Percentiles rank a stretch among this genome's conserved stretches.
phyloP scores from a whole-genome alignment of 1,140 invertebrate species.

The Liolophura sinensis region DNA sequence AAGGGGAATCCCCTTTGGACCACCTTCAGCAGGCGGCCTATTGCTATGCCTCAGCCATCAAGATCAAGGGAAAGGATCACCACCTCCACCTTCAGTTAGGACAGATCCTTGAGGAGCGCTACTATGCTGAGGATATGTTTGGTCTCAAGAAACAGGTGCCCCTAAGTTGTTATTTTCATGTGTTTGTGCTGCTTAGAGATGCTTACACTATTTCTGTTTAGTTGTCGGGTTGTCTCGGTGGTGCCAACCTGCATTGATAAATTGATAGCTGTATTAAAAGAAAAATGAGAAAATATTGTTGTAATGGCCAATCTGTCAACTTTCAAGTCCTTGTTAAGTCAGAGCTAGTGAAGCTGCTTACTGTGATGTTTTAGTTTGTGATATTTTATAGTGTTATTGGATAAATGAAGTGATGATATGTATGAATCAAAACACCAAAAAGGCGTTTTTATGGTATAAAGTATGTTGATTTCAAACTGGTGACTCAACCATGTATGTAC shows the following conservation, averaged over 20 bases:
- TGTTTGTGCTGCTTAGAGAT: not conserved
- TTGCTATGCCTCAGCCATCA: slow-evolving; percentile 48
- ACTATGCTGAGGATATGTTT: slow-evolving; percentile 54
- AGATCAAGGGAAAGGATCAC: slow-evolving; percentile 48
- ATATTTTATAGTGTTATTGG: no score
- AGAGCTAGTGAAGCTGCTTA: no score
- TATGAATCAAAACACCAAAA: no score
- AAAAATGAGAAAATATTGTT: no score
- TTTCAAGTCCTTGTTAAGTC: no score
- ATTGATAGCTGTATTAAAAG: no score
- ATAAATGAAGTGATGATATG: no score
- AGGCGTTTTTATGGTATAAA: no score
- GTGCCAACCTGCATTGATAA: not conserved
- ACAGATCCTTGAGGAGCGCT: slow-evolving; percentile 51
- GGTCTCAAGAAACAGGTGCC: slow-evolving; percentile 49
- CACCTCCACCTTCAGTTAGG: slow-evolving; percentile 48
- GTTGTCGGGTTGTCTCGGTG: not conserved
- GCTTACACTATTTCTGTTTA: not conserved
- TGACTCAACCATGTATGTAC: no score
- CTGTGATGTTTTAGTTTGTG: no score
- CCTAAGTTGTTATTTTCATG: not conserved
- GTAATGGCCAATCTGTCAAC: no score
- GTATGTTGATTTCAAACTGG: no score
- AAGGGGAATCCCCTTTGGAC: slow-evolving; percentile 47
- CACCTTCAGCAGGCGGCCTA: slow-evolving; percentile 37